Evolutionary conservation across 2,888 invertebrate genomes (phyloP), one percentile per base, ranked within the genome.

Genomic region (Nomada fabriciana): DNA sequence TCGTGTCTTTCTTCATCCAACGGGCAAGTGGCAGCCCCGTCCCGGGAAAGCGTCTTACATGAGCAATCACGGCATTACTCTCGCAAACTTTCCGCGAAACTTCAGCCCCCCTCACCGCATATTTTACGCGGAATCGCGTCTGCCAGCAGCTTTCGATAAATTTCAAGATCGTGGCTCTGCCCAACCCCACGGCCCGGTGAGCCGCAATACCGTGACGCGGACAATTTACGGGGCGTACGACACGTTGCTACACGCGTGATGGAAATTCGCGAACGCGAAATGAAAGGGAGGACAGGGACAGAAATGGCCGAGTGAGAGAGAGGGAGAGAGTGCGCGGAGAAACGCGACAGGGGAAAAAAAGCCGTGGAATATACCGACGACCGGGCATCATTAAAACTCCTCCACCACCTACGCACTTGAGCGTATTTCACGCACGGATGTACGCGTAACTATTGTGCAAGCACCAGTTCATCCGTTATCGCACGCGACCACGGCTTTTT

Each of bases 321-420:
- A 20, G 3, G 15, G 15, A 36, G 55, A 18, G 2, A 68, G 63
- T 69, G 42, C 72, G 77, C 61, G 59, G 52, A 59, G 60, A 74
- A 73, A 57, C 53, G 60, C 36, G 64, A 36, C 29, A 10, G 70
- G 47, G 47, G 60, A 42, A 25, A 59, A 73, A 76, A 65, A 23
- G 57, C 53, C 69, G 47, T 10, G 42, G 64, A 69, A 47, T 73
- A 75, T 65, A 43, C 68, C 71, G 59, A 23, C 59, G 20, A 67
- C 43, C 50, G 52, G 65, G 69, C 78, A 86, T 86, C 78, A 81
- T 86, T 86, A 86, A 86, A 83, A 83, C 78, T 71, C 75, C 61
- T 70, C 72, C 72, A 73, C 23, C 67, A 57, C 55, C 50, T 65
- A 61, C 73, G 23, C 70, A 11, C 70, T 70, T 65, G 25, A 53